Percentiles rank a stretch among this genome's conserved stretches.
These are phyloP conservation scores for Schizaphis graminum DNA, from an alignment of 2,888 invertebrate species.

Conservation along the genomic window DNA sequence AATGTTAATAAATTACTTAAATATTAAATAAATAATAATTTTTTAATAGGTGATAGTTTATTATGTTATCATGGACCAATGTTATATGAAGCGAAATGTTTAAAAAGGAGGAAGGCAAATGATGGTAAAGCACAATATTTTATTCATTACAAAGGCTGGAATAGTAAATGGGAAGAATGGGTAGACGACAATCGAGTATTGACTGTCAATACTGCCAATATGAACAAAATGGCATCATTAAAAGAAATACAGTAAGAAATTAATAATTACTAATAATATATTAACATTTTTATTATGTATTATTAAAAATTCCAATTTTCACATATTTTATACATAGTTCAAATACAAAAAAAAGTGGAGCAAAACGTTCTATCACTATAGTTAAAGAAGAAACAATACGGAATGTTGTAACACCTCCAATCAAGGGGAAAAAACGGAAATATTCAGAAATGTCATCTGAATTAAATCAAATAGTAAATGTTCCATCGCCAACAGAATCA, in stretches of 20 bases:
- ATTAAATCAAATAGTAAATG: not conserved
- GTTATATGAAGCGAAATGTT: conserved; percentile 96
- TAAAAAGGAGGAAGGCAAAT: conserved; percentile 77
- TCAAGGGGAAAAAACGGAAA: conserved; percentile 50
- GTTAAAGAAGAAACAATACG: conserved; percentile 57
- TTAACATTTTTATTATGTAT: not conserved
- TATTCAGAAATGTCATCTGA: conserved; percentile 44
- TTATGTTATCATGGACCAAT: conserved; percentile 96
- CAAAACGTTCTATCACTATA: conserved; percentile 52
- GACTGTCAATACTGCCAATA: conserved; percentile 90
- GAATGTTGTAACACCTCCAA: conserved; percentile 36
- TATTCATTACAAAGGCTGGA: conserved; percentile 98
- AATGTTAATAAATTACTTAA: no score
- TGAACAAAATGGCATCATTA: conserved; percentile 74
- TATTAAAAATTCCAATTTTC: not conserved
- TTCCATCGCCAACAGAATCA: conserved; percentile 28
- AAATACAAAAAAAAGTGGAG: conserved; percentile 47
- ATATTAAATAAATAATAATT: not conserved
- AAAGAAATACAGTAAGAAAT: conserved; percentile 50
- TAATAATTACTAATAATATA: not conserved
- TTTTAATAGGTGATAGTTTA: conserved; percentile 84
- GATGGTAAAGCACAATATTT: conserved; percentile 82
- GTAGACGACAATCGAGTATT: conserved; percentile 91
- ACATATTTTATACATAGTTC: conserved; percentile 28
- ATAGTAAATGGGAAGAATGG: conserved; percentile 97